Conservation (phyloP, 1,140 invertebrate genomes). For the Trachelipus rathkii region DNA sequence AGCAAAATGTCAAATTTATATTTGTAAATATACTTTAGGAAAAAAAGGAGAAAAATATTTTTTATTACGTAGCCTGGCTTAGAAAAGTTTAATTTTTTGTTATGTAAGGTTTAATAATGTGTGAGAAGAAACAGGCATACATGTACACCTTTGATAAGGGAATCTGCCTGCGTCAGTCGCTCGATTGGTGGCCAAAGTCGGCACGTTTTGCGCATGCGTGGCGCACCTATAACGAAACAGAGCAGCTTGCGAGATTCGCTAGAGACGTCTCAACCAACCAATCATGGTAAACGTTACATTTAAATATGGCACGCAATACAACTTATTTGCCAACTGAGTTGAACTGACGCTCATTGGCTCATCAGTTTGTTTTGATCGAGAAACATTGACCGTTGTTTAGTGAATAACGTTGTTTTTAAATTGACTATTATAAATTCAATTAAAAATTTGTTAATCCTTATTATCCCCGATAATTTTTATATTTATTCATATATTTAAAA, state of each 20-base stretch:
- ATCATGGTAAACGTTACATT: constrained; percentile 27
- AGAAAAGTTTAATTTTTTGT: no score
- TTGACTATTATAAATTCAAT: no score
- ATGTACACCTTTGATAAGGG: neutral
- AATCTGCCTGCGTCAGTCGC: constrained; percentile 10
- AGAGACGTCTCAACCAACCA: constrained; percentile 37
- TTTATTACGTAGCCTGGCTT: no score
- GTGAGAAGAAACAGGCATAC: no score
- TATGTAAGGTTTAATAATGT: no score
- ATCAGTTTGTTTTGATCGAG: constrained; percentile 7
- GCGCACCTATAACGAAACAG: constrained; percentile 43
- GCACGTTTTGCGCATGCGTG: constrained; percentile 32
- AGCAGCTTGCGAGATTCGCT: constrained; percentile 41
- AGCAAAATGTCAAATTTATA: no score
- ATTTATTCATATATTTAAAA: no score
- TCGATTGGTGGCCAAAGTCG: neutral
- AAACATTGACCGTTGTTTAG: neutral
- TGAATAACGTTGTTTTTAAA: neutral
- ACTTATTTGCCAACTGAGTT: constrained; percentile 3
- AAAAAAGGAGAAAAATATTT: no score
- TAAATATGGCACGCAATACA: constrained; percentile 10
- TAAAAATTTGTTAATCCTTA: no score
- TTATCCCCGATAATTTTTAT: no score
- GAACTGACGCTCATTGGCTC: neutral
- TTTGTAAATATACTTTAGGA: no score